Base-by-base conservation (phyloP, 2,888 invertebrate genomes). In the Ecdyonurus torrentis region DNA sequence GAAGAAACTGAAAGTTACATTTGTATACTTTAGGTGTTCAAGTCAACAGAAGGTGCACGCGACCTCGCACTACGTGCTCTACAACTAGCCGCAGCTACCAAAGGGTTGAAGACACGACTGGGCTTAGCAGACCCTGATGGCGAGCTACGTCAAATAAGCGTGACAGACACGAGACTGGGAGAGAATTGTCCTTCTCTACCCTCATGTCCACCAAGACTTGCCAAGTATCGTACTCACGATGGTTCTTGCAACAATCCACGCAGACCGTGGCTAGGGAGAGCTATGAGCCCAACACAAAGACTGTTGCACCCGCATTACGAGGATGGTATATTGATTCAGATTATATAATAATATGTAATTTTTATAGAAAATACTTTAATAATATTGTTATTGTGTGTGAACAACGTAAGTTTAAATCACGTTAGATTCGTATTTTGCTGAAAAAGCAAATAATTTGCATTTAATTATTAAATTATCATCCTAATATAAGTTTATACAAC, bases 161-260 rank as follows among this genome's bases (percentile, higher is more conserved):
- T 55, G 55, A 5, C 7, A n/a, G 22, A 22, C 55, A 55, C 55
- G 19, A n/a, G 22, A n/a, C 55, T 55, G 55, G 55, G 55, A 5
- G 61, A 25, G 66, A 22, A 53, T 53, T 64, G 20, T 58, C 64
- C 15, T 37, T 62, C 10, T 15, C 22, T 55, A 19, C 52, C 59
- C 52, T 37, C 22, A 15, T 18, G 52, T 10, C 37, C 23, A 2
- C 63, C 76, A 74, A 69, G 73, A 73, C 70, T 72, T 74, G 1
- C 77, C 79, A 0, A 20, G 52, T 87, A 85, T 68, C 81, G 87
- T 22, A 78, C 79, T 7, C 77, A 81, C 55, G 85, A 87, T 70
- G 87, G 86, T 10, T 81, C 81, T 53, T 88, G 87, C 72, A 87
- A 87, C 71, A 82, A 81, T 67, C 75, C 80, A 2, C 77, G 79